Percentiles rank a stretch among this genome's conserved stretches.
Evolutionary conservation across 2,888 invertebrate species (phyloP).

Genomic region (Dryocosmus kuriphilus): DNA sequence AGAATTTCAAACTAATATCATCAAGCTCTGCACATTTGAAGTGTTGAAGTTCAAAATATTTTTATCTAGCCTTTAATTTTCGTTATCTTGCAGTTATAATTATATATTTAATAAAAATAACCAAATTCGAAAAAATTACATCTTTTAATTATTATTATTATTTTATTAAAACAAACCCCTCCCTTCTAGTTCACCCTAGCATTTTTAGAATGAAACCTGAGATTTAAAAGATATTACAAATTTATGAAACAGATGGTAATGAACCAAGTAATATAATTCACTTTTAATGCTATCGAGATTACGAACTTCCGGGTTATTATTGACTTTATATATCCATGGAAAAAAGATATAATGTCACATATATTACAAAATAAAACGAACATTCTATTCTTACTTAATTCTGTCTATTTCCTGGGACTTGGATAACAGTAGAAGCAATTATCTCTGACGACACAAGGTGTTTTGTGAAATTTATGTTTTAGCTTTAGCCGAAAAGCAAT

Average conservation of each 20-base stretch:
- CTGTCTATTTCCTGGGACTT: not conserved
- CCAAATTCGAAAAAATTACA: too few relatives aligned
- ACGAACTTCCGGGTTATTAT: slow-evolving; percentile 4
- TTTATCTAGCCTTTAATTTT: too few relatives aligned
- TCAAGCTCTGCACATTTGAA: too few relatives aligned
- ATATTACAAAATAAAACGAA: not conserved
- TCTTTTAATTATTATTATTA: too few relatives aligned
- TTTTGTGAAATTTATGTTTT: not conserved
- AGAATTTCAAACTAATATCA: too few relatives aligned
- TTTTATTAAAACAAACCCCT: too few relatives aligned
- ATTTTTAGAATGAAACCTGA: too few relatives aligned
- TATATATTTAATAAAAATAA: too few relatives aligned
- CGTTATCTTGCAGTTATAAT: too few relatives aligned
- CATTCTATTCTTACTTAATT: not conserved
- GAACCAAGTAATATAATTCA: not conserved
- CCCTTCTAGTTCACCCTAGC: too few relatives aligned
- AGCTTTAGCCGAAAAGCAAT: not conserved
- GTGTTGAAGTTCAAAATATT: too few relatives aligned
- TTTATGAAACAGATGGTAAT: not conserved
- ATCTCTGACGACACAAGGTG: not conserved
- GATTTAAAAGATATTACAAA: not conserved
- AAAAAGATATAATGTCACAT: slow-evolving; percentile 1
- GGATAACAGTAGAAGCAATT: not conserved
- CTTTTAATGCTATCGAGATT: not conserved
- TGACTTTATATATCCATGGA: not conserved